Base-by-base conservation (phyloP, 2,797 vertebrate species). In the Darevskia mixta region DNA sequence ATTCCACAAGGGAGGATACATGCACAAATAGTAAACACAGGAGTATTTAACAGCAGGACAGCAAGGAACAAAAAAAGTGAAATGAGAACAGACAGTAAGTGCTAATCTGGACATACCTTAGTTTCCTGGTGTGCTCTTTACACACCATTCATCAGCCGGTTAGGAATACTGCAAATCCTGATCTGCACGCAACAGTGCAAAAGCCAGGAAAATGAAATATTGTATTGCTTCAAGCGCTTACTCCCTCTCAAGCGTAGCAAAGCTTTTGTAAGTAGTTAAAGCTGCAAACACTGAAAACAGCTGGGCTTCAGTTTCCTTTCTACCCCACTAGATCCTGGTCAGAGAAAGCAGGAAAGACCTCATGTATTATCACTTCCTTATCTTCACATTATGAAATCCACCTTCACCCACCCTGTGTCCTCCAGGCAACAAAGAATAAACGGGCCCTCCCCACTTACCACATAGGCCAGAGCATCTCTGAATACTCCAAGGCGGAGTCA, bases 51-150 rank as follows among this genome's bases (percentile, higher is more conserved):
- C 5, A 75, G 11, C 5, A 20, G 32, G n/a, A 35, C 32, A 41
- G 55, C 25, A 29, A 43, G 6, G 41, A 71, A 32, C 18, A 83
- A 66, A 29, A 45, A n/a, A 43, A 77, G 27, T 8, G 5, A 75
- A 38, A 15, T 9, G 29, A 61, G 18, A 11, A 2, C 3, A 81
- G 35, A 27, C 35, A 23, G n/a, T 38, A 72, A 64, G 8, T 25
- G 29, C 9, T 32, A 35, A n/a, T 43, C 20, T 66, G 15, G 61
- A 76, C 80, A 77, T 87, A 87, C 80, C 86, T 87, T 71, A 9
- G 25, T 2, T 77, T 87, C 32, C 61, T 4, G 2, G 10, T 23
- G 79, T 35, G 25, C 41, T 45, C 20, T 25, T 64, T 11, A n/a
- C 38, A 41, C 25, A 29, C 27, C 17, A n/a, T 8, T 43, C 71